Conservation (phyloP, 2,113 vertebrate species). For the Larimichthys crocea region DNA sequence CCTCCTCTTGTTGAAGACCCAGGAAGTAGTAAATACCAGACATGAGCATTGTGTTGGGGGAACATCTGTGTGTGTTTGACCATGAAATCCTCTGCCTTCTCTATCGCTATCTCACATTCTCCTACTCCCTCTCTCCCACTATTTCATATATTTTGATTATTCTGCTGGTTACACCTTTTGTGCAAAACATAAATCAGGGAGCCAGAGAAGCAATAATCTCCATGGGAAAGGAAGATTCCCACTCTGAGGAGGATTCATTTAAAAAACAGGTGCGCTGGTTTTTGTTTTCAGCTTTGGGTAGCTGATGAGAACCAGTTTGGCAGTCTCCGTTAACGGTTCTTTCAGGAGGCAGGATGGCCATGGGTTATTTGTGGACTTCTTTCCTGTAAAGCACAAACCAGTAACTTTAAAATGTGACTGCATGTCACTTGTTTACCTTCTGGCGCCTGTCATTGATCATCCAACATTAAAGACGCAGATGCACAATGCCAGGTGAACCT, state of each 20-base stretch:
- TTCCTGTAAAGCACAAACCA: neutral
- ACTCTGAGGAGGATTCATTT: constrained; percentile 8
- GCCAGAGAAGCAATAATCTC: constrained; percentile 35
- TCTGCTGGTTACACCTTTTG: constrained; percentile 19
- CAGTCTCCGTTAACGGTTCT: constrained; percentile 1
- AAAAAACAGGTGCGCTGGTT: constrained; percentile 45
- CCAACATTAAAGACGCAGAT: constrained; percentile 2
- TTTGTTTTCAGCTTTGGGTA: constrained; percentile 7
- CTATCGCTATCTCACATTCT: constrained; percentile 16
- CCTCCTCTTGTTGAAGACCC: constrained; percentile 24
- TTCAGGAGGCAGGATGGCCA: neutral
- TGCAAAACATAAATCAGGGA: constrained; percentile 39
- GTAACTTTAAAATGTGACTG: neutral
- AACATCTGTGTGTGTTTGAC: constrained; percentile 32
- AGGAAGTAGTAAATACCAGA: constrained; percentile 69
- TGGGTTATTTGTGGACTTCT: neutral
- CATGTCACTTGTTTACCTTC: constrained; percentile 9
- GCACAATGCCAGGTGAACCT: constrained; percentile 40
- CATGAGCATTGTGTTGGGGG: constrained; percentile 25
- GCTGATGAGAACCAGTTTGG: constrained; percentile 14
- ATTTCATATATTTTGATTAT: constrained; percentile 43
- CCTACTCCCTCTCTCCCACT: constrained; percentile 14
- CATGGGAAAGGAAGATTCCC: constrained; percentile 43
- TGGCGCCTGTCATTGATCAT: constrained; percentile 32
- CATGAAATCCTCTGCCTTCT: constrained; percentile 43